Percentiles rank a stretch among this genome's conserved stretches.
phyloP scores from a whole-genome alignment of 2,113 vertebrate species.

The Echinops telfairi region DNA sequence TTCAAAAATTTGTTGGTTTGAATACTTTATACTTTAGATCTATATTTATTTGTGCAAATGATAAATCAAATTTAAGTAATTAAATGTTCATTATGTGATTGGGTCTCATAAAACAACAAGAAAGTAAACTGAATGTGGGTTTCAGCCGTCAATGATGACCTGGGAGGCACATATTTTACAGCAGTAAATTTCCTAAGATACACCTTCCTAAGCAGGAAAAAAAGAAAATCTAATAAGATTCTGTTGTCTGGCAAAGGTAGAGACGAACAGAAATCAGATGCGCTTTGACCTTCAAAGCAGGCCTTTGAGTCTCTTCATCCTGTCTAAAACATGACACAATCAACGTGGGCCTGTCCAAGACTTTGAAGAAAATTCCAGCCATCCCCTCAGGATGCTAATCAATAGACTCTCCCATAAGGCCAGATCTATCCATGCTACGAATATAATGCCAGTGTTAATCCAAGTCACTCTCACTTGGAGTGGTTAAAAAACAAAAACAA shows the following conservation, averaged over 20 bases:
- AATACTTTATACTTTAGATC: conserved; percentile 32
- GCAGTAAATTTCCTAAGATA: conserved; percentile 10
- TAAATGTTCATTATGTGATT: neutral
- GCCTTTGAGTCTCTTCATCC: neutral
- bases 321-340: neutral
- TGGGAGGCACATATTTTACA: neutral
- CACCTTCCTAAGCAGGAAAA: neutral
- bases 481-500: neutral
- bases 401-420: conserved; percentile 46
- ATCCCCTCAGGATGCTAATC: conserved; percentile 45
- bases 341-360: conserved; percentile 6
- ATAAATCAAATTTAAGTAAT: neutral
- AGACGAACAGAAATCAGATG: conserved; percentile 5
- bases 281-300: conserved; percentile 47
- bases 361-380: conserved; percentile 46
- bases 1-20: neutral
- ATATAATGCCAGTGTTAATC: conserved; percentile 64
- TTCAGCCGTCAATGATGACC: neutral
- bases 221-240: conserved; percentile 37
- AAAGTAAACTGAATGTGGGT: neutral
- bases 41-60: neutral
- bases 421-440: conserved; percentile 44
- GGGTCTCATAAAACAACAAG: neutral
- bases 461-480: conserved; percentile 39
- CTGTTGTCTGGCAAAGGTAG: conserved; percentile 40